Evolutionary conservation across 2,797 vertebrate genomes (phyloP).

Genomic region (Scolopax rusticola): DNA sequence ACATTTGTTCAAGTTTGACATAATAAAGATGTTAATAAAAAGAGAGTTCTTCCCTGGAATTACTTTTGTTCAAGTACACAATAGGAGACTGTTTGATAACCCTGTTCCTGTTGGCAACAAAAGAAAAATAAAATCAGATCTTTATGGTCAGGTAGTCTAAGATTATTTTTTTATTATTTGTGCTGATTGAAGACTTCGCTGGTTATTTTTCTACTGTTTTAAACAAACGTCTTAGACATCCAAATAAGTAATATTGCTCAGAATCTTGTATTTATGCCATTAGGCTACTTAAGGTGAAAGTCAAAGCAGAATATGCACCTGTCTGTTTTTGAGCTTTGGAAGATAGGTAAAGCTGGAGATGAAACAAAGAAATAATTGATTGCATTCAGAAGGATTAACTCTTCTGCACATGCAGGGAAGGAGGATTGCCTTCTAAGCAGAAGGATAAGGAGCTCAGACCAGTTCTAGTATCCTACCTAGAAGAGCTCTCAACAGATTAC

Average conservation of each 20-base stretch:
- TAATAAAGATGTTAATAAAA: conserved; percentile 21
- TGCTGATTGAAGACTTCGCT: neutral
- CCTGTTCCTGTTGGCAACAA: neutral
- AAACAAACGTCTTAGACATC: neutral
- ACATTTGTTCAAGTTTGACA: conserved; percentile 11
- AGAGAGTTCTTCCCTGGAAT: conserved; percentile 6
- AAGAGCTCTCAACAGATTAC: neutral
- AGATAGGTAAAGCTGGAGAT: neutral
- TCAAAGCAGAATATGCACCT: neutral
- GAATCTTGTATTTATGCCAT: neutral
- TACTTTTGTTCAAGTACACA: neutral
- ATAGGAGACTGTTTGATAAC: neutral
- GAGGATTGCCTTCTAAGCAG: neutral
- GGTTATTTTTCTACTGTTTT: neutral
- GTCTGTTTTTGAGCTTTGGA: neutral
- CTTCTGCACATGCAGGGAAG: neutral
- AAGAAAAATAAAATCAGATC: neutral
- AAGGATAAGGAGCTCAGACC: neutral
- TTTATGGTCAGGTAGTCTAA: neutral
- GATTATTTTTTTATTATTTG: neutral
- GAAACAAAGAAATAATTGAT: neutral
- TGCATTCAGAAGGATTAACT: neutral
- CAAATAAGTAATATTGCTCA: neutral
- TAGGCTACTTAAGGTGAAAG: neutral
- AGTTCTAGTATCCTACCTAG: neutral